Evolutionary conservation across 2,888 invertebrate species (phyloP).

Genomic region (Leucophenga maculata): DNA sequence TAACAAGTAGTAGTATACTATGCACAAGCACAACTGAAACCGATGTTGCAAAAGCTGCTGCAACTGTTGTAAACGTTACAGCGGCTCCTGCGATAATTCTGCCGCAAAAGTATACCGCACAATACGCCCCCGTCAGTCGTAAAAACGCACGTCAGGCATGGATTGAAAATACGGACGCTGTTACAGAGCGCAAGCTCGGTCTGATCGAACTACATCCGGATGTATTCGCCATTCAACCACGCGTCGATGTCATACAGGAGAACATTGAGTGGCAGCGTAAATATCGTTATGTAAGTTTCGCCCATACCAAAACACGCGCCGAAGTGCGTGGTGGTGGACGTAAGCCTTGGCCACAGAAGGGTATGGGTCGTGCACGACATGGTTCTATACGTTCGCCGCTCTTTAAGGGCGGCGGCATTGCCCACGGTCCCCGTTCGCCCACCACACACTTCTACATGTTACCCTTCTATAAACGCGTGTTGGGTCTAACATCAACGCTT

Average conservation of each 20-base stretch:
- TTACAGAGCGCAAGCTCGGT: constrained; percentile 85
- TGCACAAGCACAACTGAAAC: constrained; percentile 21
- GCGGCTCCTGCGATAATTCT: constrained; percentile 61
- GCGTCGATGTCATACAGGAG: constrained; percentile 88
- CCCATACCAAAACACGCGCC: constrained; percentile 83
- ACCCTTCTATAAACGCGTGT: constrained; percentile 82
- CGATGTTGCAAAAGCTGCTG: constrained; percentile 19
- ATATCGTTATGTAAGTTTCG: constrained; percentile 87
- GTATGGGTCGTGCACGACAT: constrained; percentile 90
- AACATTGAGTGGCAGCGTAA: constrained; percentile 90
- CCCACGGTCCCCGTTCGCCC: constrained; percentile 93
- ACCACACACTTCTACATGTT: constrained; percentile 95
- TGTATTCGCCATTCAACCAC: constrained; percentile 86
- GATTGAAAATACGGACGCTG: constrained; percentile 86
- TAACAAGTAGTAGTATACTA: constrained; percentile 37
- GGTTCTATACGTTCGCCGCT: constrained; percentile 93
- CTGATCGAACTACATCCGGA: constrained; percentile 91
- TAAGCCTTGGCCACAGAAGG: constrained; percentile 99
- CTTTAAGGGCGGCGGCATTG: constrained; percentile 86
- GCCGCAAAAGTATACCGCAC: constrained; percentile 51
- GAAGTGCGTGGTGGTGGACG: constrained; percentile 91
- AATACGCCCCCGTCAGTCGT: constrained; percentile 52
- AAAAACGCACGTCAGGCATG: constrained; percentile 80
- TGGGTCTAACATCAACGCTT: constrained; percentile 86
- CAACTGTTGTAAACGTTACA: background rate